These are phyloP conservation scores for Euura lappo DNA, from an alignment of 1,140 invertebrate genomes.

Conservation along the genomic window DNA sequence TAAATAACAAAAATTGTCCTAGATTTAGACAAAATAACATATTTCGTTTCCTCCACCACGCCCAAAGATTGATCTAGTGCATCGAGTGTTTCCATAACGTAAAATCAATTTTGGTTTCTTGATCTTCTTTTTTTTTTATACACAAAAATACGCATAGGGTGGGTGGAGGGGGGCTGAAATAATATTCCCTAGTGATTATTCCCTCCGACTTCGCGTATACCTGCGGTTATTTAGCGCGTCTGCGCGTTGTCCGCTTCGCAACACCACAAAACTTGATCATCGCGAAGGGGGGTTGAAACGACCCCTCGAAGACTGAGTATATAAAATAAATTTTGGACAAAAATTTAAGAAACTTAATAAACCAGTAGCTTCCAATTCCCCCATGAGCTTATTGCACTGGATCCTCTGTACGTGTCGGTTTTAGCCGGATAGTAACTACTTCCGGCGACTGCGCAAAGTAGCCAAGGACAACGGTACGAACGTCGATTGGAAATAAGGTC, in stretches of 20 bases:
- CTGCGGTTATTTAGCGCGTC: background rate
- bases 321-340: background rate
- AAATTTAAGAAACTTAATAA: background rate
- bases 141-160: too few relatives aligned
- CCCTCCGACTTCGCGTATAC: too few relatives aligned
- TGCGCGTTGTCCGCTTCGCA: background rate
- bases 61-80: too few relatives aligned
- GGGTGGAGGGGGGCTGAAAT: too few relatives aligned
- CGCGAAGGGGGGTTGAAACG: background rate
- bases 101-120: background rate
- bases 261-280: background rate
- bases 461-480: constrained; percentile 43
- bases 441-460: constrained; percentile 8
- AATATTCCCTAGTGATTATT: too few relatives aligned
- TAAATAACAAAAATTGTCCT: background rate
- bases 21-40: too few relatives aligned
- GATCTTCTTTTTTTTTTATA: background rate
- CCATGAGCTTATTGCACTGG: too few relatives aligned
- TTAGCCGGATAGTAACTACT: background rate
- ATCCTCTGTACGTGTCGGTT: background rate
- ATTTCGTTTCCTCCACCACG: too few relatives aligned
- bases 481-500: constrained; percentile 52
- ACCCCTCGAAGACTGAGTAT: background rate
- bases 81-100: too few relatives aligned
- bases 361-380: too few relatives aligned